Percentiles rank a stretch among this genome's conserved stretches.
Evolutionary conservation across 2,797 vertebrate genomes (phyloP).

Genomic region (Carduelis carduelis): DNA sequence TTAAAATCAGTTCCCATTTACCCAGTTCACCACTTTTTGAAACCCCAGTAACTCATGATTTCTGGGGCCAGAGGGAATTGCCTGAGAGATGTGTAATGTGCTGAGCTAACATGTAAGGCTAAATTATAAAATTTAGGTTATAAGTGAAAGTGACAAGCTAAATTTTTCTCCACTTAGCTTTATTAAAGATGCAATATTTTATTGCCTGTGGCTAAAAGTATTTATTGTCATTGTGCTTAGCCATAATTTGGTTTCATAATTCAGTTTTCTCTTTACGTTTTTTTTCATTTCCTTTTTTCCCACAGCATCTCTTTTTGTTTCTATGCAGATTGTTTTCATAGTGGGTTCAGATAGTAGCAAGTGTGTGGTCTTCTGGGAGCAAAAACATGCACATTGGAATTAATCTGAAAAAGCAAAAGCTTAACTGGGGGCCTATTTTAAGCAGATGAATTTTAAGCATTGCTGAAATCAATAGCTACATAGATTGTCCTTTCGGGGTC

Average conservation of each 20-base stretch:
- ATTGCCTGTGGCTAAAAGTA: conserved; percentile 46
- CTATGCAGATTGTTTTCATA: not conserved
- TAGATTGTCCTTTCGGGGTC: not conserved
- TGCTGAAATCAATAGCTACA: not conserved
- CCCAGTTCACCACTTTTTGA: conserved; percentile 44
- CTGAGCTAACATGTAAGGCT: conserved; percentile 46
- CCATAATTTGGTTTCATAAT: conserved; percentile 50
- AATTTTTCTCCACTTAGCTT: conserved; percentile 64
- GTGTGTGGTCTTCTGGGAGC: not conserved
- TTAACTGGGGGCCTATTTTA: not conserved
- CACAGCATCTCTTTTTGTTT: not conserved
- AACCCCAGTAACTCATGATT: conserved; percentile 59
- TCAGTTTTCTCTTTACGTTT: not conserved
- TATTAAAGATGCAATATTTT: conserved; percentile 64
- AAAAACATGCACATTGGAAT: not conserved
- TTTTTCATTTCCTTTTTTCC: not conserved
- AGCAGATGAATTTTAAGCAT: not conserved
- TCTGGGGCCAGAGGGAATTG: conserved; percentile 64
- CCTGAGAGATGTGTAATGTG: conserved; percentile 58
- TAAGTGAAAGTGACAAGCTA: conserved; percentile 67
- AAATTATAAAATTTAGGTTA: conserved; percentile 66
- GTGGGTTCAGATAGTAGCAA: not conserved
- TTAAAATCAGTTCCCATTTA: conserved; percentile 64
- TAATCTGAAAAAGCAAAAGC: not conserved
- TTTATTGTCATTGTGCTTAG: conserved; percentile 55